Conservation (phyloP, 2,113 vertebrate genomes). For the Aspiorhynchus laticeps region DNA sequence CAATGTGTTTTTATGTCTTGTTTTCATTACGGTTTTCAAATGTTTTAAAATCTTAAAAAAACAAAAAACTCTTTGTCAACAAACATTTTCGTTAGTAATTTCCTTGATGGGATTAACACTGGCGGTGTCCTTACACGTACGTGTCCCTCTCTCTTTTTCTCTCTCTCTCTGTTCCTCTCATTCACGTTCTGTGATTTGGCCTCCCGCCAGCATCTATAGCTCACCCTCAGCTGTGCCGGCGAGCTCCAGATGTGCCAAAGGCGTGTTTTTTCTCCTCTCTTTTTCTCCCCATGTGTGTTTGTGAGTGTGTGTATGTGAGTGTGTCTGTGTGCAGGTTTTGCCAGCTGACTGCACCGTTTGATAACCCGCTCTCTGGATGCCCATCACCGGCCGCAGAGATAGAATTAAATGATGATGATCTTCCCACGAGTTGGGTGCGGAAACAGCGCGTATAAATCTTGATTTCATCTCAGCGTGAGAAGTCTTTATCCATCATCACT, state of each 20-base stretch:
- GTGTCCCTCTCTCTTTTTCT: neutral
- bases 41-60: neutral
- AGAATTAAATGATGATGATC: constrained; percentile 99
- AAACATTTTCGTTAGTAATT: neutral
- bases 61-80: neutral
- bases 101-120: constrained; percentile 4
- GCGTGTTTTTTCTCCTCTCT: constrained; percentile 75
- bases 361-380: constrained; percentile 98
- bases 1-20: neutral
- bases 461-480: constrained; percentile 99
- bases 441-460: constrained; percentile 99
- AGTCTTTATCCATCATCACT: constrained; percentile 99
- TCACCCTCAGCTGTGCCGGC: constrained; percentile 91
- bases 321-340: constrained; percentile 76
- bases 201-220: constrained; percentile 92
- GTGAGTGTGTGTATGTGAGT: constrained; percentile 15
- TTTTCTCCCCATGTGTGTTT: constrained; percentile 32
- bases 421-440: constrained; percentile 99
- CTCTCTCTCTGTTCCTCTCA: constrained; percentile 10
- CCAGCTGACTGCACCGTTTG: constrained; percentile 99
- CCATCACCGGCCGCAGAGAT: constrained; percentile 99
- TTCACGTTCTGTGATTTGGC: constrained; percentile 90
- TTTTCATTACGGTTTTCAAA: neutral
- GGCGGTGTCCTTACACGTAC: neutral
- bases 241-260: constrained; percentile 98